Percentiles rank a stretch among this genome's conserved stretches.
Conservation (phyloP, 1,140 invertebrate species). For the Daktulosphaira vitifoliae region DNA sequence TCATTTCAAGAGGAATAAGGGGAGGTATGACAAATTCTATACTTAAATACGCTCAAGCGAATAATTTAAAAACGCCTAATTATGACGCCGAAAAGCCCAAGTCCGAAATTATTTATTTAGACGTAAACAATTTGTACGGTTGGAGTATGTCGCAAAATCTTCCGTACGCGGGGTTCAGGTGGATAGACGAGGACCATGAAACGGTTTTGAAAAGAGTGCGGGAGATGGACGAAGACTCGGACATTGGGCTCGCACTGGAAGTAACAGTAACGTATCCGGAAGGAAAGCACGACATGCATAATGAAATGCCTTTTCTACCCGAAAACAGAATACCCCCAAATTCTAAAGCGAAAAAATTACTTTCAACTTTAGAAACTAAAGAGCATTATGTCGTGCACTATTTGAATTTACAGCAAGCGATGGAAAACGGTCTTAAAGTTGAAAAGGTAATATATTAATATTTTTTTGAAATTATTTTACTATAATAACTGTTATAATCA, state of each 20-base stretch:
- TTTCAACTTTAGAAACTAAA: slow-evolving; percentile 40
- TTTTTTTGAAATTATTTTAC: not conserved
- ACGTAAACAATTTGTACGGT: slow-evolving; percentile 14
- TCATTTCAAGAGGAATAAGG: too few species aligned
- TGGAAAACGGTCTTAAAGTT: slow-evolving; percentile 45
- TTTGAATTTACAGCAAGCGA: slow-evolving; percentile 46
- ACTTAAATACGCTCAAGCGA: too few species aligned
- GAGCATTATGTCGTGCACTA: slow-evolving; percentile 48
- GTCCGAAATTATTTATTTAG: too few species aligned
- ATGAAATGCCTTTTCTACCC: slow-evolving; percentile 44
- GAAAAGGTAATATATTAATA: slow-evolving; percentile 43
- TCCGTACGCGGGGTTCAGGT: not conserved
- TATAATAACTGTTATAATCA: too few species aligned
- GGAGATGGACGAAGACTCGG: not conserved
- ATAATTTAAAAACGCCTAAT: too few species aligned
- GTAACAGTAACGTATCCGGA: not conserved
- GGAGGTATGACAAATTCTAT: too few species aligned
- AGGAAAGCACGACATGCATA: slow-evolving; percentile 41
- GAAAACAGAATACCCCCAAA: slow-evolving; percentile 38
- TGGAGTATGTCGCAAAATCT: slow-evolving; percentile 34
- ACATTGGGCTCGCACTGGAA: not conserved
- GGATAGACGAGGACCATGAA: not conserved
- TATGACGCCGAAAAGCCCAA: too few species aligned
- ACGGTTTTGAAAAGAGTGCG: not conserved
- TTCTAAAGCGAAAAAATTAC: slow-evolving; percentile 39